Evolutionary conservation across 2,797 vertebrate genomes (phyloP), one percentile per base, ranked within the genome.

Genomic region (Hypotaenidia philippensis): DNA sequence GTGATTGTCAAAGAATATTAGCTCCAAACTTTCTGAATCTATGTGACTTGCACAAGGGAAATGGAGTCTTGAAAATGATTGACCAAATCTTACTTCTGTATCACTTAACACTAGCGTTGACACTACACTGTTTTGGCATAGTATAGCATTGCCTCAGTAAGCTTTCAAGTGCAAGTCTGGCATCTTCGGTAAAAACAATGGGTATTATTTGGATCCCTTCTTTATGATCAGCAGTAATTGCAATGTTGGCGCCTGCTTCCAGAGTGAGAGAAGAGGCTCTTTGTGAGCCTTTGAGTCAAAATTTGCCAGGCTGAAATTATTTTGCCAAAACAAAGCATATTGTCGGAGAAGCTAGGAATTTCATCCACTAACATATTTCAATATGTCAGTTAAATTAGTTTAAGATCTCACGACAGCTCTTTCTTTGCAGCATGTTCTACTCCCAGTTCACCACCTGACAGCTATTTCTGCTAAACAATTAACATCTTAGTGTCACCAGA

Each of bases 401-500:
- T 55, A 60, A 65, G 27, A 56, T 69, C 18, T 74, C 40, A 41
- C 10, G 50, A 19, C 10, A 4, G 11, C 6, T 69, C 60, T 38
- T 36, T 56, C 31, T 36, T 25, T 40, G 18, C 9, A 45, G 9
- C 3, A 27, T 41, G 5, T 52, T 77, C 31, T 50, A 23, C 10
- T 75, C 15, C 3, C n/a, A 61, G 2, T 49, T 81, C 21, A 52
- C 9, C 6, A 71, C 19, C 10, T 45, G 25, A 47, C 5, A 61
- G 15, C 4, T 53, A 60, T 57, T 47, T 57, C 25, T 77, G 32
- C 14, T 69, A 9, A 81, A 50, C 4, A 64, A 26, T 21, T 60
- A 31, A 2, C 11, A 52, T 12, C 9, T 50, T 3, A 20, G 15
- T 41, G 15, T 68, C 49, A 45, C 13, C 0, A 1, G 38, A 69